A percentile compares a stretch with the other conserved stretches of the same genome.
Evolutionary conservation across 1,140 invertebrate species (phyloP).

Genomic region (Ditylenchus dipsaci): DNA sequence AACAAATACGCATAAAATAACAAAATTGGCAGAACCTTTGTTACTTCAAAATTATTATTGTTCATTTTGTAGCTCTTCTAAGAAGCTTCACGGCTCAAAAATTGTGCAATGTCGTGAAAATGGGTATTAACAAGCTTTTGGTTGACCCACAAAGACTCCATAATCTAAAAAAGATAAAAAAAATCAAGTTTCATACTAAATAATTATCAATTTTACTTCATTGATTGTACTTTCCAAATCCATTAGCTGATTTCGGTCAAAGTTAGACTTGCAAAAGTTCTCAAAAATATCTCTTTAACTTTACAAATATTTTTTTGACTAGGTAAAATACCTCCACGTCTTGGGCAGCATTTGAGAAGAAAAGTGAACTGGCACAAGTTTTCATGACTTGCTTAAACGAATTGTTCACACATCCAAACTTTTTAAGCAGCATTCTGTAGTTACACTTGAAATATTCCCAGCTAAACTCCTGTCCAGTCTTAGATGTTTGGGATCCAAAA

Average conservation of each 20-base stretch:
- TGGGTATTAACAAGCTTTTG: slow-evolving; percentile 2
- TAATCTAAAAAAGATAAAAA: not conserved
- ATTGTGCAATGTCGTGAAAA: too few relatives aligned
- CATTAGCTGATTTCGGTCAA: slow-evolving; percentile 4
- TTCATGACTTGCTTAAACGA: slow-evolving; percentile 50
- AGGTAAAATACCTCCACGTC: slow-evolving; percentile 9
- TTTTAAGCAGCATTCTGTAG: slow-evolving; percentile 66
- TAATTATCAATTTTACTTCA: not conserved
- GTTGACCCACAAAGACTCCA: slow-evolving; percentile 24
- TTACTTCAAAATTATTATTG: too few relatives aligned
- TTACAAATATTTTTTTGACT: not conserved
- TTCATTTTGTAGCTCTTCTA: too few relatives aligned
- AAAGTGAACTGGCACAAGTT: slow-evolving; percentile 5
- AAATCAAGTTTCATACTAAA: too few relatives aligned
- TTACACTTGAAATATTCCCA: slow-evolving; percentile 87
- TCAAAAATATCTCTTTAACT: slow-evolving; percentile 4
- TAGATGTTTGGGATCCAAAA: slow-evolving; percentile 61
- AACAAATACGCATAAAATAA: too few relatives aligned
- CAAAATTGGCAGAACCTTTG: too few relatives aligned
- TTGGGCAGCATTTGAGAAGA: slow-evolving; percentile 12
- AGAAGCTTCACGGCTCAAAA: too few relatives aligned
- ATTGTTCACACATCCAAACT: slow-evolving; percentile 15
- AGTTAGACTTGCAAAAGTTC: slow-evolving; percentile 26
- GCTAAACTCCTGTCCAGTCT: slow-evolving; percentile 73
- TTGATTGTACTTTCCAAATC: slow-evolving; percentile 20